Conservation (phyloP, 1,140 invertebrate genomes). For the Drosophila pallidifrons region DNA sequence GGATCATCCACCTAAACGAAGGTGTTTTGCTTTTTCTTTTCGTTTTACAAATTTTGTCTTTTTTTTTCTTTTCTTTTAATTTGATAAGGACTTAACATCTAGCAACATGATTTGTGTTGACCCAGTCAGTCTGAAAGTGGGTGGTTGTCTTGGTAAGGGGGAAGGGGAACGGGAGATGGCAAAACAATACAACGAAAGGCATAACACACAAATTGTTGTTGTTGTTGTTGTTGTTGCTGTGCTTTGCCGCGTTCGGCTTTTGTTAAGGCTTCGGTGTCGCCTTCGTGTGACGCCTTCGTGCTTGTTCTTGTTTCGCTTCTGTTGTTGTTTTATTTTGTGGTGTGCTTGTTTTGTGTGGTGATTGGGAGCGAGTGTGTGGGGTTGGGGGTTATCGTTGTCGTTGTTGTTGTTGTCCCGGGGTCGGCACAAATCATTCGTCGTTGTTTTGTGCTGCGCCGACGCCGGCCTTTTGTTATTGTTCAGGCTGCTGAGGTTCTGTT, state of each 20-base stretch:
- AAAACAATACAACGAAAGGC: constrained; percentile 1
- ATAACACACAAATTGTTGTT: constrained; percentile 33
- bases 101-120: constrained; percentile 57
- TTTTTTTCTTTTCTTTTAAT: constrained; percentile 35
- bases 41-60: not conserved
- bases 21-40: constrained; percentile 1
- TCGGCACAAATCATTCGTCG: constrained; percentile 20
- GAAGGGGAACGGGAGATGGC: not conserved
- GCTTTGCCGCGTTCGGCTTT: constrained; percentile 3
- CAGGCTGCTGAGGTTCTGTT: constrained; percentile 15
- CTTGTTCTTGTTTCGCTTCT: constrained; percentile 1
- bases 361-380: not conserved
- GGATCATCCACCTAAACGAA: constrained; percentile 3
- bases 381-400: not conserved
- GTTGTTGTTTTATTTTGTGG: not conserved
- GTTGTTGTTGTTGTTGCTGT: constrained; percentile 8
- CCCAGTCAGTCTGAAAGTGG: constrained; percentile 39
- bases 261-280: constrained; percentile 12
- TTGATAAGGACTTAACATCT: constrained; percentile 53
- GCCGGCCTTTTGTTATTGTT: constrained; percentile 39
- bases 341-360: not conserved
- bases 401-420: not conserved
- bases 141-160: not conserved
- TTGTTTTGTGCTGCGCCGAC: constrained; percentile 42
- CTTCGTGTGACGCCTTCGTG: constrained; percentile 9